phyloP scores from a whole-genome alignment of 2,888 invertebrate genomes.

The Melitaea athalia region DNA sequence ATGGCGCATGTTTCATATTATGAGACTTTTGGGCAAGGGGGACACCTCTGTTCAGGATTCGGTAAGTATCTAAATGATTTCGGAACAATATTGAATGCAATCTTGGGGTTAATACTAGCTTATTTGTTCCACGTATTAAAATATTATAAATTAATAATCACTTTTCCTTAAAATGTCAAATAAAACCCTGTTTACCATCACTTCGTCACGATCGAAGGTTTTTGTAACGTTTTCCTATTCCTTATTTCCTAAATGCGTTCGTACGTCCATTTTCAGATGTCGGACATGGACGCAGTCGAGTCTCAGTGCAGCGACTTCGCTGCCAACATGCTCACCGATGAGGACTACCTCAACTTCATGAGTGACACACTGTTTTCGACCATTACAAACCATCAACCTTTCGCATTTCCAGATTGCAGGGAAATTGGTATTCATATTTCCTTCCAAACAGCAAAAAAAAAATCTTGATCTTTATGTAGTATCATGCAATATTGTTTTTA shows the following conservation, averaged over 20 bases:
- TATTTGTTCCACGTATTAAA: not conserved
- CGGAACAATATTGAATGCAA: not conserved
- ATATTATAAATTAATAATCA: not conserved
- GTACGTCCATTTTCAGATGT: constrained; percentile 66
- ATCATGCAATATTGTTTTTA: constrained; percentile 38
- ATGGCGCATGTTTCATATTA: constrained; percentile 96
- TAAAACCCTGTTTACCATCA: not conserved
- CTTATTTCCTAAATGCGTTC: constrained; percentile 17
- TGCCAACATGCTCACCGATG: constrained; percentile 90
- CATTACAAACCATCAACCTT: constrained; percentile 91
- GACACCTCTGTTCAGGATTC: constrained; percentile 88
- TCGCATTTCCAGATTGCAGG: constrained; percentile 97
- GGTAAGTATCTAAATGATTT: constrained; percentile 77
- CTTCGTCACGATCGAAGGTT: not conserved
- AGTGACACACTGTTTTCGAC: constrained; percentile 95
- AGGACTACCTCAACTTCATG: constrained; percentile 93
- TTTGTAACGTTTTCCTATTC: not conserved
- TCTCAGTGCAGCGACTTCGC: constrained; percentile 85
- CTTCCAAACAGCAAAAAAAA: constrained; percentile 20
- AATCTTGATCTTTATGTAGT: constrained; percentile 17
- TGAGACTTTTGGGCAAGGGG: constrained; percentile 89
- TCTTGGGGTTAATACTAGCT: too few species aligned
- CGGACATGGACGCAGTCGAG: constrained; percentile 88
- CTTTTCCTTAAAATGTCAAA: not conserved
- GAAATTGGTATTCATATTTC: constrained; percentile 89